Percentiles rank a stretch among this genome's conserved stretches.
These are phyloP conservation scores for Atethmia centrago DNA, from an alignment of 2,888 invertebrate genomes.

Conservation along the genomic window DNA sequence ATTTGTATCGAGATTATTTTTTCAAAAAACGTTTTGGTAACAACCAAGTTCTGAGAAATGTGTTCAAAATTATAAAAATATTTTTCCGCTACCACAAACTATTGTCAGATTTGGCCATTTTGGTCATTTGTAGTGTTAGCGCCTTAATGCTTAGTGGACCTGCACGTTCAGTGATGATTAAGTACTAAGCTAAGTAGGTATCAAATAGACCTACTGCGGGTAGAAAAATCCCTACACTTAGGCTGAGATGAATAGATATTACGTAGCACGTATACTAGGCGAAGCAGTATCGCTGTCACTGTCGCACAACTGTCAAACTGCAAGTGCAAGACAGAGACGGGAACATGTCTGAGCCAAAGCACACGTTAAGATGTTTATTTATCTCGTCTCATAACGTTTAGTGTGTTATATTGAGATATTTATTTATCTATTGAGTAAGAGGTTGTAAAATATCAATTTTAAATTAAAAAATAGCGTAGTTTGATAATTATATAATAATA, in stretches of 20 bases:
- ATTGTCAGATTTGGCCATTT: too few relatives aligned
- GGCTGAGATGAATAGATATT: constrained; percentile 3
- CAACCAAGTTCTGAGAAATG: too few relatives aligned
- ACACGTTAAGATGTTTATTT: neutral
- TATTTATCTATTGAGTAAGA: constrained; percentile 17
- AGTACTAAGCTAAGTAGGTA: neutral
- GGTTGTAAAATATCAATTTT: constrained; percentile 3
- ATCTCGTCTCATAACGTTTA: neutral
- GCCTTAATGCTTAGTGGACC: neutral
- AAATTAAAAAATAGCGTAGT: neutral
- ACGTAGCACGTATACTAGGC: neutral
- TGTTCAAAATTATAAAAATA: too few relatives aligned
- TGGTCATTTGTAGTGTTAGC: too few relatives aligned
- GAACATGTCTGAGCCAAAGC: neutral
- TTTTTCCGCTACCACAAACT: too few relatives aligned
- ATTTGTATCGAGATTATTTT: too few relatives aligned
- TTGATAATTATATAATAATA: neutral
- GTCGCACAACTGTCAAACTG: neutral
- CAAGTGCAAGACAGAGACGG: neutral
- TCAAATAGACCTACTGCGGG: neutral
- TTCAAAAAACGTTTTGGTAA: too few relatives aligned
- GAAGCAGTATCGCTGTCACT: neutral
- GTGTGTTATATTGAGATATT: neutral
- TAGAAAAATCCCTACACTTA: neutral
- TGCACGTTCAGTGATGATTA: neutral